Evolutionary conservation across 2,113 vertebrate species (phyloP).

Genomic region (Cavia aperea): DNA sequence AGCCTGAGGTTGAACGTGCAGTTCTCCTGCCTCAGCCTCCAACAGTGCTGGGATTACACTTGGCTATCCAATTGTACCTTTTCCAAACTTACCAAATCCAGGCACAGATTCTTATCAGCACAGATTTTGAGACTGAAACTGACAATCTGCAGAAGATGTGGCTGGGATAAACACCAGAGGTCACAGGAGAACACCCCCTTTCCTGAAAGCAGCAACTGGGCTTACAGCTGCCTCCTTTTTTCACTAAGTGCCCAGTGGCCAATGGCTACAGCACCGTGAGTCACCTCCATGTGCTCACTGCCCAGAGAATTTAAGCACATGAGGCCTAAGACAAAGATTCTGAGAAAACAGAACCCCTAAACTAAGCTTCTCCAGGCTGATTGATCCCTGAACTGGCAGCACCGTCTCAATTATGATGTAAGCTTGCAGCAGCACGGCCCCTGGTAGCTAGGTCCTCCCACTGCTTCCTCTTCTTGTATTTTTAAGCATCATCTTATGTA

Average conservation of each 20-base stretch:
- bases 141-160: background rate
- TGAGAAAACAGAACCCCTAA: background rate
- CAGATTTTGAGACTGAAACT: background rate
- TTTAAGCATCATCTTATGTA: background rate
- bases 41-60: too few species aligned
- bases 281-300: background rate
- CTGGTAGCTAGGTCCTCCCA: background rate
- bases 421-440: accelerated
- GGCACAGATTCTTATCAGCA: background rate
- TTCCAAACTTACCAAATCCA: background rate
- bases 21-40: too few species aligned
- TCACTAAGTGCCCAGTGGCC: background rate
- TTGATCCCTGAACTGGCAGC: background rate
- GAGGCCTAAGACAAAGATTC: background rate
- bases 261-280: background rate
- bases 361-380: background rate
- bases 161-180: background rate
- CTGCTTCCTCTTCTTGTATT: background rate
- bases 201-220: background rate
- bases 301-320: background rate
- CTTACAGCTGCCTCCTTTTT: background rate
- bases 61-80: background rate
- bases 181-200: background rate
- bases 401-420: background rate
- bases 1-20: too few species aligned